These are phyloP conservation scores for Vanessa tameamea DNA, from an alignment of 1,140 invertebrate genomes.

Conservation along the genomic window DNA sequence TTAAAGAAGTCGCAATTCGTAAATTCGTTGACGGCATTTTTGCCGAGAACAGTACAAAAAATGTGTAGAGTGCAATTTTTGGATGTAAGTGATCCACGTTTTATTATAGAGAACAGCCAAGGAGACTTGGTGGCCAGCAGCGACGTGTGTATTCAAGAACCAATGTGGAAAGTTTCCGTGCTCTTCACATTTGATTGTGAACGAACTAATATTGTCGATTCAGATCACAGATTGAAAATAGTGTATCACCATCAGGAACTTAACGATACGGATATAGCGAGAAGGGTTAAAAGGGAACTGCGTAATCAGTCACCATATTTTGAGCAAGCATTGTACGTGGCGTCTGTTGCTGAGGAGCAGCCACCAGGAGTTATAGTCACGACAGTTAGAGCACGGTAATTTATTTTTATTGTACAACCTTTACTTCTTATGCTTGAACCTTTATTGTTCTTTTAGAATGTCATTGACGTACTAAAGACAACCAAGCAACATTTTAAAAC, in stretches of 20 bases:
- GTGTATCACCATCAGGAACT: constrained; percentile 91
- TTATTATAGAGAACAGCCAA: constrained; percentile 88
- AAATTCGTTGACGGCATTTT: constrained; percentile 87
- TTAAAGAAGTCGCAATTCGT: constrained; percentile 89
- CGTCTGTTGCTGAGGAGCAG: constrained; percentile 94
- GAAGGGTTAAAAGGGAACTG: constrained; percentile 87
- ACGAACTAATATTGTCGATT: constrained; percentile 85
- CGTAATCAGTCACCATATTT: constrained; percentile 92
- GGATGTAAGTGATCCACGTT: constrained; percentile 89
- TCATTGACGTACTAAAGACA: too few species aligned
- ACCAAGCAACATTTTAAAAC: not conserved
- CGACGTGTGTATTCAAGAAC: constrained; percentile 89
- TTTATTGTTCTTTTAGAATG: not conserved
- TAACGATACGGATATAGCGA: constrained; percentile 89
- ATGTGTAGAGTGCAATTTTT: constrained; percentile 88
- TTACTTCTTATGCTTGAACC: not conserved
- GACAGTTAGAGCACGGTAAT: constrained; percentile 87
- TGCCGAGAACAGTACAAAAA: constrained; percentile 87
- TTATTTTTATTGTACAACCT: constrained; percentile 9
- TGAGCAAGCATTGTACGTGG: constrained; percentile 91
- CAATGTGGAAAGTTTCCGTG: constrained; percentile 89
- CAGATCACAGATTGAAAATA: constrained; percentile 89
- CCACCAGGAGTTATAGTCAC: constrained; percentile 90
- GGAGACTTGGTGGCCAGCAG: constrained; percentile 90
- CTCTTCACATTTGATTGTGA: constrained; percentile 86